Percentiles rank a stretch among this genome's conserved stretches.
These are phyloP conservation scores for Colletes latitarsis DNA, from an alignment of 1,140 invertebrate genomes.

Conservation along the genomic window DNA sequence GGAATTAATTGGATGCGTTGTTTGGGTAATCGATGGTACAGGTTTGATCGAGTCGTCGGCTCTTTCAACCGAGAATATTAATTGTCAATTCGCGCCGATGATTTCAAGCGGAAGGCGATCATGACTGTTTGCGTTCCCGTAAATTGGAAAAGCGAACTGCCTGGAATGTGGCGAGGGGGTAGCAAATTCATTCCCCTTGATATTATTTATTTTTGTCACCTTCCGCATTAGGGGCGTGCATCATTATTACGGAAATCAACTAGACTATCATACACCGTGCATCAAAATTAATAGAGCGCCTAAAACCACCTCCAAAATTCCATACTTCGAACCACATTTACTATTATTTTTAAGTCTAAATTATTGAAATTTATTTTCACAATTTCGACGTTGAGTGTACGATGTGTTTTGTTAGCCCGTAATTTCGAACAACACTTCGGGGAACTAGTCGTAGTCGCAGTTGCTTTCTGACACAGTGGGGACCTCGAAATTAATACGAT, in stretches of 20 bases:
- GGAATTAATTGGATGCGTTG: slow-evolving; percentile 48
- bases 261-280: not conserved
- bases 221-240: not conserved
- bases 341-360: too few relatives aligned
- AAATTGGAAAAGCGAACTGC: slow-evolving; percentile 36
- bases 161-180: not conserved
- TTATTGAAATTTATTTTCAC: too few relatives aligned
- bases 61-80: slow-evolving; percentile 43
- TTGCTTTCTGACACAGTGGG: too few relatives aligned
- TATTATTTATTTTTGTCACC: not conserved
- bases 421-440: too few relatives aligned
- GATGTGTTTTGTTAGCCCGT: too few relatives aligned
- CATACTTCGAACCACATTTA: too few relatives aligned
- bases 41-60: slow-evolving; percentile 21
- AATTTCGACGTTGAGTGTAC: too few relatives aligned
- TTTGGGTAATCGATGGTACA: slow-evolving; percentile 45
- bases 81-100: slow-evolving; percentile 33
- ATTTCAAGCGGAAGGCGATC: slow-evolving; percentile 13
- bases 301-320: too few relatives aligned
- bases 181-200: not conserved
- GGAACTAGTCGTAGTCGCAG: too few relatives aligned
- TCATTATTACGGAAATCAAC: not conserved
- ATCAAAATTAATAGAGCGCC: too few relatives aligned
- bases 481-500: too few relatives aligned
- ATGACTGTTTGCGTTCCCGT: slow-evolving; percentile 5